Evolutionary conservation across 1,140 invertebrate species (phyloP).

Genomic region (Magallana gigas): DNA sequence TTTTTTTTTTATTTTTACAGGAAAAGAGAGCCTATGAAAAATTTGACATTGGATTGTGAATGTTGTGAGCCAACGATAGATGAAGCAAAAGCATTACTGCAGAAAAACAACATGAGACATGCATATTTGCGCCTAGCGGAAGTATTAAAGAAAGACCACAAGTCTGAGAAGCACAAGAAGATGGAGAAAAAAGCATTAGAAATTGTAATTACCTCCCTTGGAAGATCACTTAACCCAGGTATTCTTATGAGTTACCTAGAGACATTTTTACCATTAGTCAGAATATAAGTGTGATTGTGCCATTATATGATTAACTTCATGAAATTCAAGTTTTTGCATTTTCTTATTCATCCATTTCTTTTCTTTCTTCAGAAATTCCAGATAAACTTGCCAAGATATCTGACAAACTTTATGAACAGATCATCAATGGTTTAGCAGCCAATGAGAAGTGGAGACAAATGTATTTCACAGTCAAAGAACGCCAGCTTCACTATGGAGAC

Average conservation of each 20-base stretch:
- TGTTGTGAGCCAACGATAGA: slow-evolving; percentile 41
- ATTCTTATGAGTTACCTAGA: background rate
- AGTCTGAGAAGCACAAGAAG: slow-evolving; percentile 47
- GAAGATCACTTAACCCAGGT: slow-evolving; percentile 54
- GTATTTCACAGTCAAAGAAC: slow-evolving; percentile 61
- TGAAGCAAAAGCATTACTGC: slow-evolving; percentile 23
- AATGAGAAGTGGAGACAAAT: slow-evolving; percentile 67
- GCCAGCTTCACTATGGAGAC: slow-evolving; percentile 49
- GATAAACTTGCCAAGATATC: slow-evolving; percentile 57
- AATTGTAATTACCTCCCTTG: slow-evolving; percentile 49
- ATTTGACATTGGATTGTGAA: background rate
- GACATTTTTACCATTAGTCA: no score
- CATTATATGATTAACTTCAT: no score
- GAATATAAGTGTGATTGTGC: no score
- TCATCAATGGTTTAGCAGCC: slow-evolving; percentile 59
- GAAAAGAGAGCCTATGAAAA: background rate
- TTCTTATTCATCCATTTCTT: background rate
- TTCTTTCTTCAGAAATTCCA: slow-evolving; percentile 62
- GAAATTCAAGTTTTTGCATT: no score
- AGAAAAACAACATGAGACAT: slow-evolving; percentile 37
- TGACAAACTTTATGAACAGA: slow-evolving; percentile 50
- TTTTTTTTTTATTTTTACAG: background rate
- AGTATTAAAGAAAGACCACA: slow-evolving; percentile 56
- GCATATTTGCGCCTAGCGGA: slow-evolving; percentile 37
- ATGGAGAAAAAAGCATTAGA: slow-evolving; percentile 49